Evolutionary conservation across 2,888 invertebrate genomes (phyloP).

Genomic region (Geophilus truncorum): DNA sequence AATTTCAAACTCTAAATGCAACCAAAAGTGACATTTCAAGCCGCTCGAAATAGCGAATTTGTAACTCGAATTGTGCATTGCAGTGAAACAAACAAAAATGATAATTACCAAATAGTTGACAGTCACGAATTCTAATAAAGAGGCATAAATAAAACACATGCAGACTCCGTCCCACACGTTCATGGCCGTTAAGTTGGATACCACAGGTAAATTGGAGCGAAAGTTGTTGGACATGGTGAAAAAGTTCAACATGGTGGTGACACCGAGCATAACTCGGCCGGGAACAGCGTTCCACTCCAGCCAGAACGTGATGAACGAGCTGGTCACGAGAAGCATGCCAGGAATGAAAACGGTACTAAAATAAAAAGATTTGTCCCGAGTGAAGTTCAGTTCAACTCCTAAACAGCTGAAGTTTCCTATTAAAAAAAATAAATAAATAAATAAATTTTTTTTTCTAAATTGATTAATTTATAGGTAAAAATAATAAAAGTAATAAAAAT

Average conservation of each 20-base stretch:
- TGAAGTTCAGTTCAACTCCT: conserved; percentile 87
- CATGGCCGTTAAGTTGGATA: conserved; percentile 90
- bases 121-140: conserved; percentile 86
- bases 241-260: conserved; percentile 97
- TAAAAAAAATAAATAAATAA: conserved; percentile 39
- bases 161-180: conserved; percentile 96
- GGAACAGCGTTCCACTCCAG: conserved; percentile 96
- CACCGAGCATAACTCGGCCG: conserved; percentile 94
- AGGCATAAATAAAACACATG: conserved; percentile 95
- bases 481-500: too few relatives aligned
- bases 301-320: conserved; percentile 96
- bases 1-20: too few relatives aligned
- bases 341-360: conserved; percentile 96
- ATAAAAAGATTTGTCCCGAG: conserved; percentile 92
- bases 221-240: conserved; percentile 68
- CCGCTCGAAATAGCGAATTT: too few relatives aligned
- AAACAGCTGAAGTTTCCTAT: conserved; percentile 95
- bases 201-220: conserved; percentile 73
- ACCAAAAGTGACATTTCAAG: too few relatives aligned
- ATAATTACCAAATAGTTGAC: conserved; percentile 75
- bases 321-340: conserved; percentile 91
- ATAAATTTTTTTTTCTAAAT: too few relatives aligned
- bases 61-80: too few relatives aligned
- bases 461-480: too few relatives aligned
- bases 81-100: background rate